A percentile compares a stretch with the other conserved stretches of the same genome.
These are phyloP conservation scores for Mustelus asterias DNA, from an alignment of 2,113 vertebrate genomes.

Conservation along the genomic window DNA sequence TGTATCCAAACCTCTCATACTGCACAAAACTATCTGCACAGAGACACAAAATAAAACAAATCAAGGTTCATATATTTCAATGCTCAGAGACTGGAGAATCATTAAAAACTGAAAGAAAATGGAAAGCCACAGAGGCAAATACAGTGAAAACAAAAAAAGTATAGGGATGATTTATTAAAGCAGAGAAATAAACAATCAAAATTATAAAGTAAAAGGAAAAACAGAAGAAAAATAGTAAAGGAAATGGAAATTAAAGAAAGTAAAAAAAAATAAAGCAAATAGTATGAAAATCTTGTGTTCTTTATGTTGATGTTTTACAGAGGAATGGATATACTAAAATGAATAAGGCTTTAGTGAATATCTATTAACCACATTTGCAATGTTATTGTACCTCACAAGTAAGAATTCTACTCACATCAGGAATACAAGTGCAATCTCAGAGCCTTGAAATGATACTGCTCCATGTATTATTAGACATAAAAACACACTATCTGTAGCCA, in stretches of 20 bases:
- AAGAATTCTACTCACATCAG: not conserved
- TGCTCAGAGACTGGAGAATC: not conserved
- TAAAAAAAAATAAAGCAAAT: not conserved
- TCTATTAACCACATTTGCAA: not conserved
- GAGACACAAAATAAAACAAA: not conserved
- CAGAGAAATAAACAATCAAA: not conserved
- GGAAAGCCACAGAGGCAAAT: not conserved
- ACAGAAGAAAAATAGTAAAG: not conserved
- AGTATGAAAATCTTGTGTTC: not conserved
- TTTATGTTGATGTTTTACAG: not conserved
- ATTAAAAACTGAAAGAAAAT: not conserved
- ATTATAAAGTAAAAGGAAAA: not conserved
- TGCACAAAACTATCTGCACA: not conserved
- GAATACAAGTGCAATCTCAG: not conserved
- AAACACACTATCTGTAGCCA: not conserved
- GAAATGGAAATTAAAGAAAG: not conserved
- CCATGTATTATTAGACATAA: not conserved
- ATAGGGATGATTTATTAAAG: not conserved
- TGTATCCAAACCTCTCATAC: not conserved
- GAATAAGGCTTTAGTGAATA: not conserved
- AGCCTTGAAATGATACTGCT: not conserved
- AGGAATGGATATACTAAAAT: not conserved
- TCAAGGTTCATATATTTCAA: not conserved
- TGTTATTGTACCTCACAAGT: not conserved
- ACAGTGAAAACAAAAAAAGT: not conserved